phyloP scores from a whole-genome alignment of 2,797 vertebrate species.

The Brotula barbata region DNA sequence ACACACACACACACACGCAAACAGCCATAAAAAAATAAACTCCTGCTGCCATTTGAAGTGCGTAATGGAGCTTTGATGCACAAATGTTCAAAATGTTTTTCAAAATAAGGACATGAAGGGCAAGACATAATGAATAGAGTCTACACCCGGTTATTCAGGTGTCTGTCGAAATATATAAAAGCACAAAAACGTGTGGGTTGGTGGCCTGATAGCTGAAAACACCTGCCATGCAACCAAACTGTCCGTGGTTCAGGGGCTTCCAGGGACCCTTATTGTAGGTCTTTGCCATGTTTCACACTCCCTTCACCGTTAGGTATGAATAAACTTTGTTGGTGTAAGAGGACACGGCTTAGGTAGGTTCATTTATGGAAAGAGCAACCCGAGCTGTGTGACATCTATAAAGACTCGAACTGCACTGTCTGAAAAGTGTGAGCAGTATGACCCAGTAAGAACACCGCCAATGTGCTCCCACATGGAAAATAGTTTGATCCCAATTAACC shows the following conservation, averaged over 20 bases:
- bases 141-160: neutral
- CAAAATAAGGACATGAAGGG: neutral
- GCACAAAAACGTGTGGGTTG: neutral
- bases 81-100: too few relatives aligned
- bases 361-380: slow-evolving; percentile 40
- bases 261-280: too few relatives aligned
- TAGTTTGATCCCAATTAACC: slow-evolving; percentile 57
- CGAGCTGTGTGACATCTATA: slow-evolving; percentile 48
- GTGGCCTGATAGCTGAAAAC: neutral
- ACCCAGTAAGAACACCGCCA: slow-evolving; percentile 47
- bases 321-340: slow-evolving; percentile 1
- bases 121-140: neutral
- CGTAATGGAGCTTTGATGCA: slow-evolving; percentile 1
- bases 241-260: too few relatives aligned
- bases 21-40: neutral
- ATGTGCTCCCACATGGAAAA: slow-evolving; percentile 34
- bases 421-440: slow-evolving; percentile 34
- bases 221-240: too few relatives aligned
- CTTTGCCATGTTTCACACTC: too few relatives aligned
- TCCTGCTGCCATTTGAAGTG: neutral
- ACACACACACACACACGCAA: neutral
- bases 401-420: slow-evolving; percentile 52
- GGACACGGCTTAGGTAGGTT: slow-evolving; percentile 37
- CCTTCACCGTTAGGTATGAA: neutral
- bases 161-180: slow-evolving; percentile 2